Percentiles rank a stretch among this genome's conserved stretches.
phyloP scores from a whole-genome alignment of 2,113 vertebrate species.

The Pleuronectes platessa region DNA sequence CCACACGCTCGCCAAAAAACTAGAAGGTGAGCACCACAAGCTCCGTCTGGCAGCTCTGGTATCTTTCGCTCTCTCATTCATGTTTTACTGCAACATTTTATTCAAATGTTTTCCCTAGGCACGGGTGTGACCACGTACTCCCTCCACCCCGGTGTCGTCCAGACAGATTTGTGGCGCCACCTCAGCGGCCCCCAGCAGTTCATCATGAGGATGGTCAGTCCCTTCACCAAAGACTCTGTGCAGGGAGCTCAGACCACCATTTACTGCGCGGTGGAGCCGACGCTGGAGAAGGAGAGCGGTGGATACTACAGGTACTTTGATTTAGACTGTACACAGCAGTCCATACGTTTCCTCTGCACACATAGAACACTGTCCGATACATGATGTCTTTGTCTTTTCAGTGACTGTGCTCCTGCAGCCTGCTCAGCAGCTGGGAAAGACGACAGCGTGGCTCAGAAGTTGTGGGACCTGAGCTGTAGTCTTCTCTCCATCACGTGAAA shows the following conservation, averaged over 20 bases:
- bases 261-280: slow-evolving; percentile 82
- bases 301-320: slow-evolving; percentile 81
- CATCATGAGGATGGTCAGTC: slow-evolving; percentile 65
- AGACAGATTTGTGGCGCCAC: slow-evolving; percentile 81
- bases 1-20: slow-evolving; percentile 75
- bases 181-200: slow-evolving; percentile 62
- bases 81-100: no score
- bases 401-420: slow-evolving; percentile 80
- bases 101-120: slow-evolving; percentile 32
- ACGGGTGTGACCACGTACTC: slow-evolving; percentile 79
- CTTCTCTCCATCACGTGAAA: slow-evolving; percentile 79
- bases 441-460: slow-evolving; percentile 74
- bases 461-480: slow-evolving; percentile 83
- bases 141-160: slow-evolving; percentile 83
- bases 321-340: background rate
- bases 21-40: slow-evolving; percentile 72
- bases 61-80: background rate
- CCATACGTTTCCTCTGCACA: background rate
- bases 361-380: background rate
- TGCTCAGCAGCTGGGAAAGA: slow-evolving; percentile 72
- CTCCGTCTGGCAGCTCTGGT: background rate
- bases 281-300: slow-evolving; percentile 77
- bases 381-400: slow-evolving; percentile 28
- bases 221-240: slow-evolving; percentile 78
- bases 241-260: slow-evolving; percentile 85